Evolutionary conservation across 1,140 invertebrate species (phyloP).

Genomic region (Pogonognathellus flavescens): DNA sequence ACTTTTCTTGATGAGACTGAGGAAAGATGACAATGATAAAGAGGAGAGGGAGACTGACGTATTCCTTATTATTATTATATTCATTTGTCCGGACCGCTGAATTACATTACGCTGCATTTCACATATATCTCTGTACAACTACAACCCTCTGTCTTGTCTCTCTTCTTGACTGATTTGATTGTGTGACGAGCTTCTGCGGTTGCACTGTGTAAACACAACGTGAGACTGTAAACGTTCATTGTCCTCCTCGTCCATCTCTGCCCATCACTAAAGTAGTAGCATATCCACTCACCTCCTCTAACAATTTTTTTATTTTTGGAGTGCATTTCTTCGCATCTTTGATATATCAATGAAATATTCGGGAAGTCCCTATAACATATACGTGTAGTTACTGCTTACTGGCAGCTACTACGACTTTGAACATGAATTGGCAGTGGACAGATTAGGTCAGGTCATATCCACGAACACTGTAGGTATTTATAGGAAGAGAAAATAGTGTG

Average conservation of each 20-base stretch:
- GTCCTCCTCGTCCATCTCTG: no score
- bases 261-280: no score
- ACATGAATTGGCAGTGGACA: no score
- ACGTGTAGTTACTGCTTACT: neutral
- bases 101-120: neutral
- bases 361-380: neutral
- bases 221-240: no score
- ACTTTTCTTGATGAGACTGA: slow-evolving; percentile 35
- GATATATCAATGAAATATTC: no score
- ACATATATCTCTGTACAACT: neutral
- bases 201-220: no score
- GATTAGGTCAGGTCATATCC: slow-evolving; percentile 32
- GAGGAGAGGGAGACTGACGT: neutral
- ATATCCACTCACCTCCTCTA: no score
- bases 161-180: slow-evolving; percentile 43
- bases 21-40: slow-evolving; percentile 22
- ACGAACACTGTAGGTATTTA: slow-evolving; percentile 9
- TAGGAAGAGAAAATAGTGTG: neutral
- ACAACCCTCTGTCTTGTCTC: neutral
- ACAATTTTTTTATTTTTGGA: no score
- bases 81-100: neutral
- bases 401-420: neutral
- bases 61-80: slow-evolving; percentile 1
- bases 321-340: no score
- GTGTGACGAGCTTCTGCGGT: neutral